Evolutionary conservation across 2,113 vertebrate species (phyloP).

Genomic region (Cephalophus harveyi): DNA sequence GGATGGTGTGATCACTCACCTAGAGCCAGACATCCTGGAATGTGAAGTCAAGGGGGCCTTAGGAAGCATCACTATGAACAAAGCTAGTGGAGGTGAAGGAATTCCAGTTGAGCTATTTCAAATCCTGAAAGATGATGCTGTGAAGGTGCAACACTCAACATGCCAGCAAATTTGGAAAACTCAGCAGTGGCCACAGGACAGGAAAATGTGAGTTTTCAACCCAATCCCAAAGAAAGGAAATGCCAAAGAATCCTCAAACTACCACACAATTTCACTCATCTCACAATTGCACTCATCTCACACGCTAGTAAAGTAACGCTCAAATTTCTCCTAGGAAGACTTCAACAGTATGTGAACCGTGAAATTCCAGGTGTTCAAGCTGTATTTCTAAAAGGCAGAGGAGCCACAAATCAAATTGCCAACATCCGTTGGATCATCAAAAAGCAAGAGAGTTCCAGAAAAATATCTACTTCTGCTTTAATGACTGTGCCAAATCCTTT

Average conservation of each 20-base stretch:
- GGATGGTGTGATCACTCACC: accelerated
- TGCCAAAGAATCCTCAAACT: not conserved
- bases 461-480: not conserved
- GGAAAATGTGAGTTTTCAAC: not conserved
- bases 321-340: not conserved
- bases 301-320: not conserved
- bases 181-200: not conserved
- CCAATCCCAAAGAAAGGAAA: not conserved
- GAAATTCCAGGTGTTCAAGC: not conserved
- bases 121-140: not conserved
- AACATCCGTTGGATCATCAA: not conserved
- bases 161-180: not conserved
- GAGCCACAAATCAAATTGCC: not conserved
- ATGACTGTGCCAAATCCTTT: not conserved
- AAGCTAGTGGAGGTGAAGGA: not conserved
- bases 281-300: not conserved
- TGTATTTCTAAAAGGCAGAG: not conserved
- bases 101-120: not conserved
- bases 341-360: not conserved
- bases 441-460: not conserved
- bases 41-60: not conserved
- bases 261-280: not conserved
- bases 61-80: not conserved
- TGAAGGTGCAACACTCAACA: not conserved
- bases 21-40: not conserved